phyloP scores from a whole-genome alignment of 1,140 invertebrate species.

The Lysiphlebus fabarum region DNA sequence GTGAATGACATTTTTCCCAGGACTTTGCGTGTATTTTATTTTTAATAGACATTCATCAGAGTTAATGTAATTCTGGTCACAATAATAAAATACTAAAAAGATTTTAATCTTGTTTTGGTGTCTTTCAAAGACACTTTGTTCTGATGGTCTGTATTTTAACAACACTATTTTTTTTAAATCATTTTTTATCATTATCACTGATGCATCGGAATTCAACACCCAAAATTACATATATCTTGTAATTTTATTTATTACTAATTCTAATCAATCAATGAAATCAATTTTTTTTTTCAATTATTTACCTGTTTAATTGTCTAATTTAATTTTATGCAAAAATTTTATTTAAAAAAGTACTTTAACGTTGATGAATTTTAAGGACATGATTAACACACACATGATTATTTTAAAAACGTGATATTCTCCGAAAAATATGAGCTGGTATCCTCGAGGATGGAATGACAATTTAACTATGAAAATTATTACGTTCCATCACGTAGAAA shows the following conservation, averaged over 20 bases:
- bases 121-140: conserved; percentile 30
- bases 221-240: too few species aligned
- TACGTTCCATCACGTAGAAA: conserved; percentile 37
- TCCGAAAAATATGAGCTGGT: conserved; percentile 18
- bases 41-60: conserved; percentile 14
- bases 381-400: not conserved
- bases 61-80: conserved; percentile 50
- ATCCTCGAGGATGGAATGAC: conserved; percentile 22
- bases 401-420: conserved; percentile 18
- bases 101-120: conserved; percentile 38
- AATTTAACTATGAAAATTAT: conserved; percentile 33
- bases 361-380: not conserved
- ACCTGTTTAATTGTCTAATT: too few species aligned
- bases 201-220: too few species aligned
- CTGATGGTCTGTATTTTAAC: too few species aligned
- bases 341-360: not conserved
- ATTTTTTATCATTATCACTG: too few species aligned
- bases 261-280: too few species aligned
- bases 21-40: conserved; percentile 39
- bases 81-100: conserved; percentile 31
- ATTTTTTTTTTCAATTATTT: too few species aligned
- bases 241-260: too few species aligned
- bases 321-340: too few species aligned
- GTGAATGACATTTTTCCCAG: conserved; percentile 39
- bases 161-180: too few species aligned